phyloP scores from a whole-genome alignment of 2,888 invertebrate genomes.

The Drosophila glabriapex region DNA sequence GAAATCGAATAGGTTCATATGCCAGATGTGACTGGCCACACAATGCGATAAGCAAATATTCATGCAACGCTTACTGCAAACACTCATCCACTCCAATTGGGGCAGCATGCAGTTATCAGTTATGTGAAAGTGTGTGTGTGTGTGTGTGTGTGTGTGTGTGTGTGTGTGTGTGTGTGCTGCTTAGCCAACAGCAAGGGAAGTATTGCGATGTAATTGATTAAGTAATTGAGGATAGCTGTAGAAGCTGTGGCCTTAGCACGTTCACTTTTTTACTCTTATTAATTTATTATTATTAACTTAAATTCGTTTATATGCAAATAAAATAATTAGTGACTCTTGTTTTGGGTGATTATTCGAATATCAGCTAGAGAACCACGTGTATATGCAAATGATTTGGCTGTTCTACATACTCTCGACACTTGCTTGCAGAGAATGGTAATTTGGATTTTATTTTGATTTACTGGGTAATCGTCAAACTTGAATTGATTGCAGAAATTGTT shows the following conservation, averaged over 20 bases:
- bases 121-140: background rate
- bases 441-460: background rate
- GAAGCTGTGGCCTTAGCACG: background rate
- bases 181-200: slow-evolving; percentile 7
- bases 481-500: background rate
- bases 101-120: slow-evolving; percentile 31
- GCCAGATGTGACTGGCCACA: slow-evolving; percentile 8
- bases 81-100: slow-evolving; percentile 11
- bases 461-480: background rate
- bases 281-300: background rate
- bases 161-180: slow-evolving; percentile 1
- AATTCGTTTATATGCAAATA: background rate
- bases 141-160: slow-evolving; percentile 3
- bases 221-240: background rate
- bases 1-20: background rate
- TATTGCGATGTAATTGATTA: background rate
- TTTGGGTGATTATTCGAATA: background rate
- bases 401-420: background rate
- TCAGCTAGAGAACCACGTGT: too few species aligned
- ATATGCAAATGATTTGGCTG: background rate
- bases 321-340: background rate
- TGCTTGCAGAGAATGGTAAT: background rate
- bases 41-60: slow-evolving; percentile 26
- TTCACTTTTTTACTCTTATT: background rate
- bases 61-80: slow-evolving; percentile 37